These are phyloP conservation scores for Platorchestia sp. DNA, from an alignment of 1,140 invertebrate species.

Conservation along the genomic window DNA sequence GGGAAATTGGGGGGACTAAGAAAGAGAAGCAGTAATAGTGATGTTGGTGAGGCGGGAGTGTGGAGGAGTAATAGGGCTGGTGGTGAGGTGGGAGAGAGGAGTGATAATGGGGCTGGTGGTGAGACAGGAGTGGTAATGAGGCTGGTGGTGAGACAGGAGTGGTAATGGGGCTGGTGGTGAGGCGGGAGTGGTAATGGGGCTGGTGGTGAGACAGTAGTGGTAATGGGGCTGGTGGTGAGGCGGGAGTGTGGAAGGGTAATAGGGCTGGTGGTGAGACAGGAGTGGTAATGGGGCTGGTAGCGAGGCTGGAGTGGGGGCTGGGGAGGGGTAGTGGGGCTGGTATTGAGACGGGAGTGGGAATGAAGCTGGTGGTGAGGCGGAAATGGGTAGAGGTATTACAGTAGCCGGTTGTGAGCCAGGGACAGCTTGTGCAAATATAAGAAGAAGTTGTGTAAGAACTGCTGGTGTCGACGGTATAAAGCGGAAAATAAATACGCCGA, in stretches of 20 bases:
- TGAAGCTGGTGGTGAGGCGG: not conserved
- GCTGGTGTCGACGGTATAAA: not conserved
- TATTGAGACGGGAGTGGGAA: not conserved
- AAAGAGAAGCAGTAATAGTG: no score
- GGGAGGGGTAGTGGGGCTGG: not conserved
- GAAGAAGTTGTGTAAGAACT: not conserved
- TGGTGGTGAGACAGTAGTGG: not conserved
- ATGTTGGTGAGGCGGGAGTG: not conserved
- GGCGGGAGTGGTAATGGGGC: not conserved
- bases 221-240: not conserved
- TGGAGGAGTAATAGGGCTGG: not conserved
- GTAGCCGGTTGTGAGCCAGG: not conserved
- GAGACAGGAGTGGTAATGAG: not conserved
- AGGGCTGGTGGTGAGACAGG: not conserved
- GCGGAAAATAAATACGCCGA: no score
- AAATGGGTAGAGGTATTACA: not conserved
- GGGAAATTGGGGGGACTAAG: not conserved
- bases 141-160: not conserved
- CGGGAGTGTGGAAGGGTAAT: not conserved
- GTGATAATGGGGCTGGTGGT: not conserved
- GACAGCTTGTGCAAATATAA: no score
- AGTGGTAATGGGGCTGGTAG: not conserved
- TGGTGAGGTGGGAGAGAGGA: not conserved
- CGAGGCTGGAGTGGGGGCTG: not conserved
- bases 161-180: not conserved